phyloP scores from a whole-genome alignment of 92 coral and sea anemone genomes.

The Paramuricea clavata region DNA sequence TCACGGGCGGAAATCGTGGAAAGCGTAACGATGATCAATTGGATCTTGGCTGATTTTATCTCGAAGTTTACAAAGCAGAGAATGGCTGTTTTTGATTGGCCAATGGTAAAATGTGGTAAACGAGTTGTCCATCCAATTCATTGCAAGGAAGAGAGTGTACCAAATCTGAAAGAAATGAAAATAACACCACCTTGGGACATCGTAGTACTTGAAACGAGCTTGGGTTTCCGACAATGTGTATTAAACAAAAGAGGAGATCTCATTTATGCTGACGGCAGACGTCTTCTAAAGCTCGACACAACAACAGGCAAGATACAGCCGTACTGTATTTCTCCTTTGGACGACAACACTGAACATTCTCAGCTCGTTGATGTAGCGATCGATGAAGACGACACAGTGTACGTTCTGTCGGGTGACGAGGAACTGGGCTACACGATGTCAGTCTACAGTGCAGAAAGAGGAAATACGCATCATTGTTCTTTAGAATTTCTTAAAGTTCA shows the following conservation, averaged over 20 bases:
- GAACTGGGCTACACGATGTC: not conserved
- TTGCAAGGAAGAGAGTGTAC: not conserved
- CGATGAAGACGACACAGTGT: not conserved
- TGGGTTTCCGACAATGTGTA: not conserved
- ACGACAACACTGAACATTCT: not conserved
- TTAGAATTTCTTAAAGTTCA: not conserved
- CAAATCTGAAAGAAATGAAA: not conserved
- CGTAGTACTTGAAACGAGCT: not conserved
- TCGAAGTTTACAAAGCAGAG: not conserved
- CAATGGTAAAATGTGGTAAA: not conserved
- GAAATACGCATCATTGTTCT: not conserved
- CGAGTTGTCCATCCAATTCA: not conserved
- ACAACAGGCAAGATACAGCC: not conserved
- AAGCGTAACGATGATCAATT: slow-evolving; percentile 8
- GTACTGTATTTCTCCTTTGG: not conserved
- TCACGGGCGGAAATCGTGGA: not conserved
- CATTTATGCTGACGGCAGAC: not conserved
- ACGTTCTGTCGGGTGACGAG: not conserved
- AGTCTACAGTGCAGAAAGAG: not conserved
- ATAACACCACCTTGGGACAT: not conserved
- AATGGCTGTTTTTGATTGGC: not conserved
- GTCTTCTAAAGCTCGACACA: not conserved
- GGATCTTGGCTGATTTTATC: not conserved
- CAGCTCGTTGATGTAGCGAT: not conserved
- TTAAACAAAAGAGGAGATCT: not conserved